These are phyloP conservation scores for Urosaurus nigricauda DNA, from an alignment of 2,797 vertebrate species.

Conservation along the genomic window DNA sequence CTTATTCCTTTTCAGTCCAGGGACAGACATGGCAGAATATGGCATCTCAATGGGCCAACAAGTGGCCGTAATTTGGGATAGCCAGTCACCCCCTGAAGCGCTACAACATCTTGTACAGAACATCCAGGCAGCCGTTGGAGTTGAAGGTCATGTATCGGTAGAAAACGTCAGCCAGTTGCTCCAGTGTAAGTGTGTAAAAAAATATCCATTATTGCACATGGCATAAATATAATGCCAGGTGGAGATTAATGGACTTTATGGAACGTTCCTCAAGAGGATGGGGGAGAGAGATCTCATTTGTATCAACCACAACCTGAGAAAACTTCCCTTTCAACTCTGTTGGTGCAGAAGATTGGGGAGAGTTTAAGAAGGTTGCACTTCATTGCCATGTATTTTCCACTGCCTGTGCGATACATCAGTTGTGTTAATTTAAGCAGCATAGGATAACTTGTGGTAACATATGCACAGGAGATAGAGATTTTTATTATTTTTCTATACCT, in stretches of 20 bases:
- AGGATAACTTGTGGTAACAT: background rate
- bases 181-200: constrained; percentile 80
- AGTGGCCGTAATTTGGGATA: constrained; percentile 88
- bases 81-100: constrained; percentile 72
- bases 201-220: background rate
- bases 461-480: background rate
- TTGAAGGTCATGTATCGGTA: constrained; percentile 79
- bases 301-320: background rate
- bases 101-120: constrained; percentile 82
- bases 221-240: background rate
- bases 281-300: background rate
- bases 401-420: background rate
- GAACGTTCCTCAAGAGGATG: too few species aligned
- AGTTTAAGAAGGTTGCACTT: background rate
- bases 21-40: constrained; percentile 81
- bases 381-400: background rate
- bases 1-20: background rate
- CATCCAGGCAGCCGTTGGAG: constrained; percentile 78
- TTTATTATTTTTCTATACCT: background rate
- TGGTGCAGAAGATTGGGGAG: background rate
- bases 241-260: too few species aligned
- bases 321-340: background rate
- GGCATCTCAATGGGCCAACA: constrained; percentile 82
- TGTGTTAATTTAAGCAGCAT: background rate
- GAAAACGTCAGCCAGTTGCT: constrained; percentile 88